A percentile compares a stretch with the other conserved stretches of the same genome.
Evolutionary conservation across 2,797 vertebrate species (phyloP).

Genomic region (Ptychadena robeensis): DNA sequence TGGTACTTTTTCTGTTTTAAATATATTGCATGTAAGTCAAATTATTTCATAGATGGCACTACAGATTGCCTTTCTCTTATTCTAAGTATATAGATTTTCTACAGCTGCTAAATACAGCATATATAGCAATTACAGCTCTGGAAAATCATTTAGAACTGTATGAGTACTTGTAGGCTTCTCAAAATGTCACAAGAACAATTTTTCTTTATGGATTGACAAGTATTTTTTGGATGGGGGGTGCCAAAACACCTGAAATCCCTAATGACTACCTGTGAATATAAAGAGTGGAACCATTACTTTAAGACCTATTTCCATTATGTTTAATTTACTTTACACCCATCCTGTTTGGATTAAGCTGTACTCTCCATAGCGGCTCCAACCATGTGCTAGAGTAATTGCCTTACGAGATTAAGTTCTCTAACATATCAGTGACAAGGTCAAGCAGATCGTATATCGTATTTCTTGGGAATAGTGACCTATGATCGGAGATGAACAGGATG

Average conservation of each 20-base stretch:
- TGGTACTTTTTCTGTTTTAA: background rate
- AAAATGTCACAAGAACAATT: background rate
- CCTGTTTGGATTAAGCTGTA: conserved; percentile 11
- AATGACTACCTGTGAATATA: background rate
- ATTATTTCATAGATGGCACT: background rate
- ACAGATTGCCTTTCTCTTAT: background rate
- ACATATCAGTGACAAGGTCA: conserved; percentile 18
- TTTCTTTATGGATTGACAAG: background rate
- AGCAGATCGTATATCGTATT: conserved; percentile 5
- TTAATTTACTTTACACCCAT: conserved; percentile 14
- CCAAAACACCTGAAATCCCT: background rate
- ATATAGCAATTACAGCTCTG: background rate
- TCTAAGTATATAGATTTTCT: conserved; percentile 4
- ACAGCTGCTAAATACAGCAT: background rate
- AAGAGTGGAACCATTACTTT: background rate
- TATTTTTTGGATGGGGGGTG: background rate
- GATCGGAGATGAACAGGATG: conserved; percentile 4
- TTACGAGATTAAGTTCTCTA: background rate
- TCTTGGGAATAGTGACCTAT: conserved; percentile 21
- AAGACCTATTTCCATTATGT: background rate
- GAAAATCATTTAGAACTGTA: background rate
- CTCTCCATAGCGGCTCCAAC: background rate
- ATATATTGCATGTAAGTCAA: background rate
- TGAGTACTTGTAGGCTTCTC: background rate
- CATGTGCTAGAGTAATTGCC: background rate